Base-by-base conservation (phyloP, 2,888 invertebrate genomes). In the Calliopum simillimum region DNA sequence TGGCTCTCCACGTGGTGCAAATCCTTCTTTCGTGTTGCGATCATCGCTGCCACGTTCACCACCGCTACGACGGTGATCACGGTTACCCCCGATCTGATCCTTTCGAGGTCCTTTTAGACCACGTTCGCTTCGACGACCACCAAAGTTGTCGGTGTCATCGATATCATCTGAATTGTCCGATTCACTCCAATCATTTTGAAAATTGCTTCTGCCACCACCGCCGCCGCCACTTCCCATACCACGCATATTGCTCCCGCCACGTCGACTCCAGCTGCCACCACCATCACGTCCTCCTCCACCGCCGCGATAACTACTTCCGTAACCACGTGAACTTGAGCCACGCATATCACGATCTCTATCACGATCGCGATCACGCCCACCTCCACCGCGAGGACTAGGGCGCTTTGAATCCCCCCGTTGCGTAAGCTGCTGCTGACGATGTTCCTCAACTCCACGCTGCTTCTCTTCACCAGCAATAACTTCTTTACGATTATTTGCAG, bases 1-100 rank as follows among this genome's bases (percentile, higher is more conserved):
- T 0, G 96, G 96, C 84, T 96, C 96, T 1, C 96, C 96, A 23
- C 95, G 90, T 0, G 96, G 96, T 1, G 94, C 92, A 86, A 95
- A 95, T 61, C 92, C 93, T 79, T 93, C 93, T 87, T 84, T 89
- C 77, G 79, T 76, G 13, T 73, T 74, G 6, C 74, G 69, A 51
- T 74, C 74, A 14, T 72, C 72, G 41, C 71, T 70, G 59, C 71
- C 70, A 16, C 76, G 71, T 19, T 74, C 75, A 46, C 74, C 72
- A 16, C 73, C 74, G 8, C 71, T 71, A 19, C 33, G 59, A 14
- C 41, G 64, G 33, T 63, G 61, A 66, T 66, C 68, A 65, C 69
- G 41, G 49, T 46, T 66, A 21, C 46, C 46, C 16, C 56, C 55
- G 25, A 25, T 33, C 56, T 67, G 74, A 11, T 73, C 76, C 72